Evolutionary conservation across 2,888 invertebrate genomes (phyloP), one percentile per base, ranked within the genome.

Genomic region (Philereme vetulata): DNA sequence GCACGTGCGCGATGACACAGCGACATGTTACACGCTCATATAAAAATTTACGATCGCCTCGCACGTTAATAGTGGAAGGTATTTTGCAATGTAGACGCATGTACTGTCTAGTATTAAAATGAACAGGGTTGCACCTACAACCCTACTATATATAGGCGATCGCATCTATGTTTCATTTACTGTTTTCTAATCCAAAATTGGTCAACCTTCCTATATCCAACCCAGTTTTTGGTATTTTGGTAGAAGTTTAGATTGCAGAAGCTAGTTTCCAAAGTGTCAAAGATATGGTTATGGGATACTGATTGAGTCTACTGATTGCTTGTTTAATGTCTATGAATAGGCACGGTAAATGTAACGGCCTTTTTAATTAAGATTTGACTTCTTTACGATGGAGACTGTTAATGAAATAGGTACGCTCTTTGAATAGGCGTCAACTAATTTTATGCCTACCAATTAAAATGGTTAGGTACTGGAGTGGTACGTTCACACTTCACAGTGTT

Each of bases 41-140:
- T 86, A 86, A 86, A 86, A 86, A 85, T 81, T 86, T 86, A 86
- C 81, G 85, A 84, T 65, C 73, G 77, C 77, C 72, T 74, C 76
- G 76, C 81, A 82, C 81, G 82, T 78, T 81, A 81, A 82, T 80
- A 77, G 64, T 68, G 72, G 70, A 56, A 65, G 58, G 57, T 59
- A 61, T 67, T 72, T 67, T 66, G 66, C 72, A 76, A 74, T 71
- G 71, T 71, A 49, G 46, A 52, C 40, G 43, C 36, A 11, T 48
- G 34, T 43, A 32, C 36, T 21, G 6, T 44, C 21, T 21, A 21
- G 21, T 21, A 21, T 21, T 21, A 21, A 21, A 21, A 21, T 21
- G 21, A 21, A 21, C 21, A 21, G 21, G 21, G 2, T 21, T 21
- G 1, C 21, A 21, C 21, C 1, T 21, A 21, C 21, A 21, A 21